These are phyloP conservation scores for Hirundo rustica DNA, from an alignment of 2,797 vertebrate genomes.

Conservation along the genomic window DNA sequence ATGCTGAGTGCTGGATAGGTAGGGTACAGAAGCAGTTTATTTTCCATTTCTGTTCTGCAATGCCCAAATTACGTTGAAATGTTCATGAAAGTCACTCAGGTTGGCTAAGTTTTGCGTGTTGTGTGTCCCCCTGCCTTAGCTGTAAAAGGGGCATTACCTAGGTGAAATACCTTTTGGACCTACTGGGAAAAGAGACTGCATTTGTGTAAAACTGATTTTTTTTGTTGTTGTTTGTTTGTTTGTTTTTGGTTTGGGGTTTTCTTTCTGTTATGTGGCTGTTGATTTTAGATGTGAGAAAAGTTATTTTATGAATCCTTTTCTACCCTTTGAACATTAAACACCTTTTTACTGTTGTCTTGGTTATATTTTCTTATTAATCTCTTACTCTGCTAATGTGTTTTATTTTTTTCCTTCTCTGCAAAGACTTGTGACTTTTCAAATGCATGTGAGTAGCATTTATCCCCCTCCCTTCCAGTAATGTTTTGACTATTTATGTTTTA, in stretches of 20 bases:
- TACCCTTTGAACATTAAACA: neutral
- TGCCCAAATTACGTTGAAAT: neutral
- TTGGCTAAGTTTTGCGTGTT: neutral
- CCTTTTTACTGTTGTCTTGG: neutral
- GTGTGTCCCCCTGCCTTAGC: rapidly evolving
- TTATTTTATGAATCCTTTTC: neutral
- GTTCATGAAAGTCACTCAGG: neutral
- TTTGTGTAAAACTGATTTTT: neutral
- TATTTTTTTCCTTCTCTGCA: neutral
- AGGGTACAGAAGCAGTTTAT: neutral
- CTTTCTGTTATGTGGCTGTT: neutral
- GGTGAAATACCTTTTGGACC: neutral
- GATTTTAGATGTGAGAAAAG: neutral
- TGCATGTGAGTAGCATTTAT: neutral
- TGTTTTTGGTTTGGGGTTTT: neutral
- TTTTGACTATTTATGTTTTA: neutral
- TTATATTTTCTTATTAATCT: neutral
- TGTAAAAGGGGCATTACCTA: neutral
- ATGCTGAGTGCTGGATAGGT: neutral
- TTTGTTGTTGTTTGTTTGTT: too few relatives aligned
- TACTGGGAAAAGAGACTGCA: neutral
- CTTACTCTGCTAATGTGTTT: neutral
- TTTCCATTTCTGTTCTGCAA: neutral
- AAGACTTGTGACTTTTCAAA: slow-evolving; percentile 2
- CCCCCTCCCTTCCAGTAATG: neutral